These are phyloP conservation scores for Tiliacea aurago DNA, from an alignment of 2,888 invertebrate genomes.

Conservation along the genomic window DNA sequence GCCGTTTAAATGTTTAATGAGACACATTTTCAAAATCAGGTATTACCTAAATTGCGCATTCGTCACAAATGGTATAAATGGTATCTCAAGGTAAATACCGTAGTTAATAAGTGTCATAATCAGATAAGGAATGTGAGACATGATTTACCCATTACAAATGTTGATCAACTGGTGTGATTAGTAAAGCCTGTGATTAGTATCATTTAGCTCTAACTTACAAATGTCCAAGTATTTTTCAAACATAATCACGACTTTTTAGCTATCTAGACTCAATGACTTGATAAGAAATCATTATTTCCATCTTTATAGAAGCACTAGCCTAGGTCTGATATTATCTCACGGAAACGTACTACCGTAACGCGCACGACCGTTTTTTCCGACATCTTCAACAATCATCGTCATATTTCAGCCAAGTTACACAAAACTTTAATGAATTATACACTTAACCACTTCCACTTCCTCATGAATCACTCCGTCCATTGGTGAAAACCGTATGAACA, in stretches of 20 bases:
- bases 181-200: background rate
- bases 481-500: too few species aligned
- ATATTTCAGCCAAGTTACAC: too few species aligned
- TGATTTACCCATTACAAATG: slow-evolving; percentile 2
- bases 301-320: too few species aligned
- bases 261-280: too few species aligned
- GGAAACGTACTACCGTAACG: too few species aligned
- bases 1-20: background rate
- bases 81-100: background rate
- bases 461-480: too few species aligned
- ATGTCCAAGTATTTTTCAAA: background rate
- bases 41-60: background rate
- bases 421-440: too few species aligned
- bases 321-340: too few species aligned
- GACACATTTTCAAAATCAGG: background rate
- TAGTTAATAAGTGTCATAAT: slow-evolving; percentile 8
- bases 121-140: slow-evolving; percentile 33
- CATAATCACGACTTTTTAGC: background rate
- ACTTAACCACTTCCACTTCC: too few species aligned
- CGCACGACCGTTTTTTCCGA: too few species aligned
- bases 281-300: too few species aligned
- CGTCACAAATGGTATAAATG: background rate
- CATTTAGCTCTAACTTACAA: background rate
- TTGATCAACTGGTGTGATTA: slow-evolving; percentile 10
- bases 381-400: too few species aligned